phyloP scores from a whole-genome alignment of 2,888 invertebrate genomes.

The Ptychoptera contaminata region DNA sequence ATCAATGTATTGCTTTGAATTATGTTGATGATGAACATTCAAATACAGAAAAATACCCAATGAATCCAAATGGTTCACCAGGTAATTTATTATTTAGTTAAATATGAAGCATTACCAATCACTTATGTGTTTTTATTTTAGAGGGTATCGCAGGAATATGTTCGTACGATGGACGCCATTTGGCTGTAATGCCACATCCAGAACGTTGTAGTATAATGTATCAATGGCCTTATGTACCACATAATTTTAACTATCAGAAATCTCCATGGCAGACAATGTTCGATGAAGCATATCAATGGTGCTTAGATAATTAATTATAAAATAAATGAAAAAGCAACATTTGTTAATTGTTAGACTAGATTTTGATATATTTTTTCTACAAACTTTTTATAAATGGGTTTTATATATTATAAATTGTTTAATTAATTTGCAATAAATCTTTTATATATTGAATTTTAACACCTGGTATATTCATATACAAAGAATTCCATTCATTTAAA shows the following conservation, averaged over 20 bases:
- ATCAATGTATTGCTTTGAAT: constrained; percentile 56
- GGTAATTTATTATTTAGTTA: constrained; percentile 27
- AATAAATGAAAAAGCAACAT: not conserved
- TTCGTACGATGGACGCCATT: constrained; percentile 79
- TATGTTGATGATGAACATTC: constrained; percentile 68
- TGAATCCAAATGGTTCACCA: constrained; percentile 87
- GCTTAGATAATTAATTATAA: constrained; percentile 14
- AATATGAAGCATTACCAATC: not conserved
- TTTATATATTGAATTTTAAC: constrained; percentile 34
- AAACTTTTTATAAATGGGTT: not conserved
- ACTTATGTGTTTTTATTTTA: constrained; percentile 18
- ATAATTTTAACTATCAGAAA: constrained; percentile 35
- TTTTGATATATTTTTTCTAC: not conserved
- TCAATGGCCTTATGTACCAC: constrained; percentile 70
- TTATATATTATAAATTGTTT: not conserved
- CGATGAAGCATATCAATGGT: constrained; percentile 71
- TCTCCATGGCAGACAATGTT: constrained; percentile 91
- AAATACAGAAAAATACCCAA: constrained; percentile 71
- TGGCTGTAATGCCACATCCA: constrained; percentile 98
- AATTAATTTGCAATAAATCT: constrained; percentile 22
- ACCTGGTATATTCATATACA: constrained; percentile 33
- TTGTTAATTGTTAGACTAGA: not conserved
- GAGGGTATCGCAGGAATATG: constrained; percentile 81
- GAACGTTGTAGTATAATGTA: constrained; percentile 80
- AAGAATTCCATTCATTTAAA: constrained; percentile 37